These are phyloP conservation scores for Oophaga sylvatica DNA, from an alignment of 2,797 vertebrate genomes.

Conservation along the genomic window DNA sequence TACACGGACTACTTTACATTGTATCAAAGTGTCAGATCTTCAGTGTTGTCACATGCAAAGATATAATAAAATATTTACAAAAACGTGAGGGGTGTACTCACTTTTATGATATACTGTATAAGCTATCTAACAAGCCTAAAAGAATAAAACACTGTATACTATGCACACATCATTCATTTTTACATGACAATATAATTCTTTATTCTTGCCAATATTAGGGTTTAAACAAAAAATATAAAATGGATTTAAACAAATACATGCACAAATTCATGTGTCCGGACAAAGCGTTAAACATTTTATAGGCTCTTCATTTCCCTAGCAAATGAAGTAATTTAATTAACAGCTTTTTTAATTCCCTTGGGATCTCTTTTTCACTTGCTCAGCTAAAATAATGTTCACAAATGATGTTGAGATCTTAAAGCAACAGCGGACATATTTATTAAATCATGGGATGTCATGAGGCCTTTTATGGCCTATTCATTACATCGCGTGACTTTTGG, in stretches of 20 bases:
- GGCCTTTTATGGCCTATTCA: conserved; percentile 54
- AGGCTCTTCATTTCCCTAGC: conserved; percentile 48
- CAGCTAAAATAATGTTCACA: conserved; percentile 62
- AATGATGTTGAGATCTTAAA: conserved; percentile 58
- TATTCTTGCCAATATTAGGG: background rate
- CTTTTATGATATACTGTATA: background rate
- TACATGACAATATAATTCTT: background rate
- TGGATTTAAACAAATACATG: conserved; percentile 33
- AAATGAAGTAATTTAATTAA: conserved; percentile 64
- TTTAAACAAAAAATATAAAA: conserved; percentile 32
- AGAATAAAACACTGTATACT: background rate
- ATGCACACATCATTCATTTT: too few relatives aligned
- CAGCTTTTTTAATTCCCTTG: conserved; percentile 60
- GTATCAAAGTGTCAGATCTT: too few relatives aligned
- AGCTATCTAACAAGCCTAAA: background rate
- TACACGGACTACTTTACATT: too few relatives aligned
- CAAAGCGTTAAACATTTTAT: conserved; percentile 56
- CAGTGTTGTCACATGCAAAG: too few relatives aligned
- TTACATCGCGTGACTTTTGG: conserved; percentile 47
- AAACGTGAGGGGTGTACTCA: too few relatives aligned
- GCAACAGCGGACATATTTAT: conserved; percentile 58
- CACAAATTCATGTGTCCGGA: conserved; percentile 29
- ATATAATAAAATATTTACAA: too few relatives aligned
- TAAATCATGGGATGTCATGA: conserved; percentile 59
- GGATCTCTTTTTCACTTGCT: conserved; percentile 59